A percentile compares a stretch with the other conserved stretches of the same genome.
Evolutionary conservation across 2,113 vertebrate species (phyloP).

Genomic region (Isurus oxyrinchus): DNA sequence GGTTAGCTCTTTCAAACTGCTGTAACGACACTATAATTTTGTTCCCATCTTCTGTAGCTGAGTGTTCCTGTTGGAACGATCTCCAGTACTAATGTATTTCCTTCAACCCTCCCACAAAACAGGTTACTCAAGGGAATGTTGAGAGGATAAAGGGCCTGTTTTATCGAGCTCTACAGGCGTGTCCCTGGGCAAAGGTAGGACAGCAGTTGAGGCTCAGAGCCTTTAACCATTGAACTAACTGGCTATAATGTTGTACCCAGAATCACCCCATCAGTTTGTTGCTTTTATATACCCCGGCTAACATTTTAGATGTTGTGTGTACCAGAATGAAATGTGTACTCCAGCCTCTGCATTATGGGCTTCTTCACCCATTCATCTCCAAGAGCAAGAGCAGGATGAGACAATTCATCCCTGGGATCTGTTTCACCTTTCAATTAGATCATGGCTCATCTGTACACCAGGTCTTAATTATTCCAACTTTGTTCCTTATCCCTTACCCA

Average conservation of each 20-base stretch:
- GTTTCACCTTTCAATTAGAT: background rate
- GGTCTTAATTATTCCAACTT: background rate
- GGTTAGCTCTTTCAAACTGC: background rate
- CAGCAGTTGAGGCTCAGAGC: background rate
- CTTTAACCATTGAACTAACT: background rate
- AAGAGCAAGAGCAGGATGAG: background rate
- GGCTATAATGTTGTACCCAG: background rate
- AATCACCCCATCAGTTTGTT: background rate
- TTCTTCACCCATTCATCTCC: background rate
- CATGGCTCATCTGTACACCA: background rate
- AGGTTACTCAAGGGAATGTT: constrained; percentile 74
- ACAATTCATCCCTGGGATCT: background rate
- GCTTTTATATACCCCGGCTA: background rate
- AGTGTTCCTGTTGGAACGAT: background rate
- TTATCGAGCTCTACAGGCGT: constrained; percentile 86
- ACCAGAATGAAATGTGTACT: background rate
- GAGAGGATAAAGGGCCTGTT: constrained; percentile 81
- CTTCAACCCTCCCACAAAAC: background rate
- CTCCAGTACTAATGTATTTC: constrained; percentile 4
- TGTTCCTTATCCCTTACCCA: background rate
- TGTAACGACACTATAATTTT: background rate
- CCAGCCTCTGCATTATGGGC: background rate
- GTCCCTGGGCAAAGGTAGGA: constrained; percentile 91
- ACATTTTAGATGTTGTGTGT: background rate
- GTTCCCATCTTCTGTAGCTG: background rate